Evolutionary conservation across 2,888 invertebrate genomes (phyloP), one percentile per base, ranked within the genome.

Genomic region (Eurois occulta): DNA sequence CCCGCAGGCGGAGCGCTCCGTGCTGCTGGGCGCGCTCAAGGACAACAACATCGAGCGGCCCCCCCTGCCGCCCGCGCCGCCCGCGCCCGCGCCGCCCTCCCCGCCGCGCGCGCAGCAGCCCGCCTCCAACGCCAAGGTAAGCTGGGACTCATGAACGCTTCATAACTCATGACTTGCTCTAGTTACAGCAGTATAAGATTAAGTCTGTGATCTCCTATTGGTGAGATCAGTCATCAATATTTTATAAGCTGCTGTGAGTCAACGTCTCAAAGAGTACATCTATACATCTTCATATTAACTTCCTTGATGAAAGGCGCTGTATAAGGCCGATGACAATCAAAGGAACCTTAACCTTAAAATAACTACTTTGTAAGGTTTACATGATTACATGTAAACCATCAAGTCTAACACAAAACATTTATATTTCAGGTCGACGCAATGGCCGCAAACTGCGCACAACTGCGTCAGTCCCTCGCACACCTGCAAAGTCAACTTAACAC

Each of bases 41-140:
- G 97, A 97, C 71, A 90, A 97, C 91, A 96, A 97, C 91, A 97
- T 97, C 80, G 97, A 97, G 91, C 95, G 97, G 0, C 97, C 97
- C 7, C 94, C 97, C 43, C 91, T 97, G 75, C 97, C 97, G 8
- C 80, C 95, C 48, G 90, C 94, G 21, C 95, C 97, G 4, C 94
- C 91, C 93, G 41, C 95, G 95, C 24, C 95, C 94, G 94, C 96
- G 5, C 89, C 94, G 43, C 90, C 91, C 5, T 64, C 90, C 0
- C 89, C 92, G 16, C 70, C 88, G 0, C 88, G 91, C 3, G 21
- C 91, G 84, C 7, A 88, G 0, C 81, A 87, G 0, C 88, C 91
- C 7, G 89, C 91, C 48, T 91, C 92, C 81, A 92, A 95, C 43
- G 93, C 93, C 24, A 96, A 95, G 94, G 95, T 95, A 85, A 73